Evolutionary conservation across 1,140 invertebrate genomes (phyloP), one percentile per base, ranked within the genome.

Genomic region (Danaus melanippus): DNA sequence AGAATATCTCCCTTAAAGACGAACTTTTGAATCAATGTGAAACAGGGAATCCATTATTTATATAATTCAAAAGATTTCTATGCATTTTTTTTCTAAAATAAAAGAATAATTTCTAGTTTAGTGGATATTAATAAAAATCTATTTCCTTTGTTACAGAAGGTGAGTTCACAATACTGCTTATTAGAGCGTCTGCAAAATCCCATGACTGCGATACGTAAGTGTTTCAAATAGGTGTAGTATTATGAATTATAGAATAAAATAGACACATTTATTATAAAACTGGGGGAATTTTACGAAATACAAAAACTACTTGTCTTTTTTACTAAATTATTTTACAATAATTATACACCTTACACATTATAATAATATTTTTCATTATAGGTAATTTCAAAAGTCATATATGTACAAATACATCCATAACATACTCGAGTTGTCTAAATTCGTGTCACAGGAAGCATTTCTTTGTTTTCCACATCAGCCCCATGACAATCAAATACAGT

Each of bases 61-160:
- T 60, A 42, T 43, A 49, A 49, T 53, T 32, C 21, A 58, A 42
- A 42, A 52, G 10, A 48, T 32, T 44, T 53, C 21, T 45, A 51
- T 53, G 12, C 12, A 47, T 50, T 56, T 60, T 57, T 57, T 69
- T 73, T 51, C 60, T 64, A 74, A 54, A 54, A 47, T 47, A 32
- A 42, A 42, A 48, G 9, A 55, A 11, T 45, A 41, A 17, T 43
- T 12, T 51, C n/a, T 74, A 7, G 21, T 32, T 32, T 32, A 32
- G 5, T 53, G 46, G 17, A 12, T 68, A 62, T 72, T 79, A 66
- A 69, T 63, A 54, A 57, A 58, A 46, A 15, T 41, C 49, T 60
- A 62, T 71, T 64, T 73, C 60, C 64, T 74, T 83, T 86, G 76
- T 86, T 84, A 58, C 79, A 86, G 83, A 81, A 86, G 83, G 83